Evolutionary conservation across 2,113 vertebrate genomes (phyloP).

Genomic region (Brachypteracias leptosomus): DNA sequence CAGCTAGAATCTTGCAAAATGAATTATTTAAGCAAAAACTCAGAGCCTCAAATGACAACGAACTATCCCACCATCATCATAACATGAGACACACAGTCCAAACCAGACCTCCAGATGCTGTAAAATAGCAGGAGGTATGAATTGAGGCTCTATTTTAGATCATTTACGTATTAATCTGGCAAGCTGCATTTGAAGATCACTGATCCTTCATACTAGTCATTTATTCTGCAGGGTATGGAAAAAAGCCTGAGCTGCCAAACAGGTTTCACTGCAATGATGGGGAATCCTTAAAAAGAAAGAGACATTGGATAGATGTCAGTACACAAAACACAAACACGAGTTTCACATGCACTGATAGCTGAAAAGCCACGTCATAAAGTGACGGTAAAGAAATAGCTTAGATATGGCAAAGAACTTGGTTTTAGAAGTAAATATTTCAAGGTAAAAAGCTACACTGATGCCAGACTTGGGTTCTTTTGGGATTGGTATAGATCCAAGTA

Average conservation of each 20-base stretch:
- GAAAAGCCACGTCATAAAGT: background rate
- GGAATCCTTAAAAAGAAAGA: background rate
- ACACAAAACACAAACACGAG: background rate
- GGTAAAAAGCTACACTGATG: background rate
- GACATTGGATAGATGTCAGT: background rate
- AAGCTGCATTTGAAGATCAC: background rate
- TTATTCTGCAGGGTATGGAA: background rate
- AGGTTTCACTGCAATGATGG: background rate
- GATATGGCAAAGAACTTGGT: background rate
- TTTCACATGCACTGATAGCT: background rate
- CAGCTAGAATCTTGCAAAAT: conserved; percentile 45
- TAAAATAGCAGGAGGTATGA: background rate
- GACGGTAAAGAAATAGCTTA: background rate
- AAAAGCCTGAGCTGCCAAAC: conserved; percentile 7
- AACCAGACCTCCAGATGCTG: background rate
- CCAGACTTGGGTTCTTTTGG: background rate
- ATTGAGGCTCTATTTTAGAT: background rate
- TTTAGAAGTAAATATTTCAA: background rate
- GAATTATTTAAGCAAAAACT: conserved; percentile 15
- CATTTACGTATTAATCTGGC: background rate
- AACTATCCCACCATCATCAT: background rate
- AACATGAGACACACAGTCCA: background rate
- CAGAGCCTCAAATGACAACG: background rate
- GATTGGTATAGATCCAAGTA: background rate
- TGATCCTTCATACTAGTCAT: background rate